Base-by-base conservation (phyloP, 2,797 vertebrate genomes). In the Rhinatrema bivittatum region DNA sequence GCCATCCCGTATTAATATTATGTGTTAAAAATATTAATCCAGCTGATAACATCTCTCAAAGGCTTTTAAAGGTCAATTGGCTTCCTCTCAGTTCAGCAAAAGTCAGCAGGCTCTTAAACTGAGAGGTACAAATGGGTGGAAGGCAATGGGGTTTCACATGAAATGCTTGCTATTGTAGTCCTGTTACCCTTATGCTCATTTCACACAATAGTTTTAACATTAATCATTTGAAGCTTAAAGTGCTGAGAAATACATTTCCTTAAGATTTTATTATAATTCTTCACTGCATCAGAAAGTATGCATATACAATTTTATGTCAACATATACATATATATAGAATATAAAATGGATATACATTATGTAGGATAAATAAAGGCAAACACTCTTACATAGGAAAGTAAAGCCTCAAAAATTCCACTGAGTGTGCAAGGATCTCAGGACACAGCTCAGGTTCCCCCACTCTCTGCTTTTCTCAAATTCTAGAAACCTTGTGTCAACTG, bases 31-130 rank as follows among this genome's bases (percentile, higher is more conserved):
- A 30, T 46, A 46, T 2, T 42, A 50, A 62, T 46, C 53, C 39
- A 36, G 50, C 51, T 8, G 16, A 56, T 47, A 43, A 32, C 60
- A 33, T 62, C 58, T 51, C 32, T 36, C 32, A 56, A 29, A 12
- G 20, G 47, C 7, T 17, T 51, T 70, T 51, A 47, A 38, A 60
- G 52, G 53, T 70, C 46, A 50, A 18, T 42, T 36, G 36, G n/a
- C 20, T 8, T 42, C 31, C 27, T 30, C 20, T 28, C 39, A 49
- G 36, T 49, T 60, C 9, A 30, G 33, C 29, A 36, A 41, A 53
- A 46, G 53, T 63, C 10, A 31, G 30, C 36, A 33, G 41, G 48
- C 39, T 20, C 23, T 16, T 35, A 21, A 53, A 53, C 35, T 29
- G 29, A 47, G 29, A 28, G 29, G 22, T 39, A 39, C 30, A 30